Evolutionary conservation across 53 echinoderm and acorn worm species (phyloP).

Genomic region (Actinopyga echinites): DNA sequence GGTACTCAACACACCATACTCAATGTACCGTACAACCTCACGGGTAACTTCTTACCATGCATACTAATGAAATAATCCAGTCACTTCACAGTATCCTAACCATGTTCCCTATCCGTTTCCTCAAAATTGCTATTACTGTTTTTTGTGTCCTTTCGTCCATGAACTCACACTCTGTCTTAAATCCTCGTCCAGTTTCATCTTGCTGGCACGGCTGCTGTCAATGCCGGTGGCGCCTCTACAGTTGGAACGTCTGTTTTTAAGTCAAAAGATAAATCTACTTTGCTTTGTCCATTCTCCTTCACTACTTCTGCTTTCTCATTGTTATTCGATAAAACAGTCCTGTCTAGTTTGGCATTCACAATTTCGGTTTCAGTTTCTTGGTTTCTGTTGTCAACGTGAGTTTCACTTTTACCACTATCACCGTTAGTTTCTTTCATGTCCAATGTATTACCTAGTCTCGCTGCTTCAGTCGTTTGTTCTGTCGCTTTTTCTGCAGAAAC

Average conservation of each 20-base stretch:
- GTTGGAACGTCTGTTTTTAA: slow-evolving; percentile 1
- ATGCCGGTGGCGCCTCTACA: slow-evolving; percentile 3
- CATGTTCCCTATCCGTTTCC: too few species aligned
- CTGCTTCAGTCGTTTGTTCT: slow-evolving; percentile 1
- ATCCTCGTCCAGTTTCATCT: not conserved
- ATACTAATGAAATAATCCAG: too few species aligned
- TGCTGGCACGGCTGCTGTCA: slow-evolving; percentile 19
- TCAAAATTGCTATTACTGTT: too few species aligned
- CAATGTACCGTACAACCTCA: too few species aligned
- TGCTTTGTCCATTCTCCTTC: slow-evolving; percentile 1
- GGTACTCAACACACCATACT: too few species aligned
- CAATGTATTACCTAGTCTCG: not conserved
- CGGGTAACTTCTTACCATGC: too few species aligned
- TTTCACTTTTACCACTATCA: not conserved
- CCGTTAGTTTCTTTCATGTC: not conserved
- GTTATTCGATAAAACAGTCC: slow-evolving; percentile 13
- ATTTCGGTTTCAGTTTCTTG: not conserved
- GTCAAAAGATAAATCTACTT: not conserved
- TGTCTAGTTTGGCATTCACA: not conserved
- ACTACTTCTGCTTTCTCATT: slow-evolving; percentile 14
- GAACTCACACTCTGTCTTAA: not conserved
- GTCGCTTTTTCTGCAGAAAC: too few species aligned
- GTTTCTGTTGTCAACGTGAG: too few species aligned
- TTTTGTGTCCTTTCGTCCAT: too few species aligned
- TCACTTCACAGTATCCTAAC: too few species aligned